Percentiles rank a stretch among this genome's conserved stretches.
Evolutionary conservation across 2,797 vertebrate species (phyloP).

Genomic region (Macroramphosus scolopax): DNA sequence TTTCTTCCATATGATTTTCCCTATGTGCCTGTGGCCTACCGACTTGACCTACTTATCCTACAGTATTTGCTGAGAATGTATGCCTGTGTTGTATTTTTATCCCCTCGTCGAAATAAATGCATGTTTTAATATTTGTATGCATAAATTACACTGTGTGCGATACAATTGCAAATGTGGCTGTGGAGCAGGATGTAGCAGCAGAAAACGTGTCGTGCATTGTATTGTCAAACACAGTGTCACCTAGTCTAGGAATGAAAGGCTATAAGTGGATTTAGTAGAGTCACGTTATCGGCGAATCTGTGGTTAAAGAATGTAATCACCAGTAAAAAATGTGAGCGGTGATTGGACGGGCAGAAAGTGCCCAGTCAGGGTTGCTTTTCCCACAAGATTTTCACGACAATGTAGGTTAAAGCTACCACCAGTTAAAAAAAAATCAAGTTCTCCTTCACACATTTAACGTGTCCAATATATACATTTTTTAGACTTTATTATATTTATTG

Average conservation of each 20-base stretch:
- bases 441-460: too few species aligned
- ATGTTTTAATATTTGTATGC: neutral
- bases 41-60: constrained; percentile 51
- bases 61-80: too few species aligned
- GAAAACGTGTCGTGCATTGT: too few species aligned
- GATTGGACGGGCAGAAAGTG: constrained; percentile 38
- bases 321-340: too few species aligned
- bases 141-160: too few species aligned
- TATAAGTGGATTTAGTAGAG: too few species aligned
- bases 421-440: constrained; percentile 15
- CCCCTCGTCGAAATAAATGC: too few species aligned
- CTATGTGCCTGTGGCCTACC: constrained; percentile 14
- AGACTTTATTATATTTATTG: neutral
- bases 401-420: constrained; percentile 8
- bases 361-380: constrained; percentile 59
- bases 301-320: too few species aligned
- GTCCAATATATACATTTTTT: neutral
- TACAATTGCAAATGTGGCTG: constrained; percentile 7
- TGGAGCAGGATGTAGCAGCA: constrained; percentile 4
- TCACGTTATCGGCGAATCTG: too few species aligned
- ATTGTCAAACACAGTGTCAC: too few species aligned
- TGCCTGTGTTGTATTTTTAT: too few species aligned
- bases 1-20: constrained; percentile 27
- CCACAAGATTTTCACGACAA: constrained; percentile 26
- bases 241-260: too few species aligned